Base-by-base conservation (phyloP, 2,113 vertebrate genomes). In the Seriola rivoliana region DNA sequence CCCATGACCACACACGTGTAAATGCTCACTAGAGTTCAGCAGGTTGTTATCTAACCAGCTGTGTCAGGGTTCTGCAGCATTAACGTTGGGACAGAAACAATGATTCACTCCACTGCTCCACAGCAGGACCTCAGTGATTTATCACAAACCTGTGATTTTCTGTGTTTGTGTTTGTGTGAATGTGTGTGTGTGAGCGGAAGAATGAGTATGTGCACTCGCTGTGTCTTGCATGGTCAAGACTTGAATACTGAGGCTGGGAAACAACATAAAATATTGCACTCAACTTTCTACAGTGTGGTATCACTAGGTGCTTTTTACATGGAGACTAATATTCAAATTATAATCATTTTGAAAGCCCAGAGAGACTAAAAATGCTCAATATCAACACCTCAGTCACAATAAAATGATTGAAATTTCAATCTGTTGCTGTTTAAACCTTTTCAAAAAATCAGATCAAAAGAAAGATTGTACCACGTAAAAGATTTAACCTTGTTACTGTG, bases 81-180 rank as follows among this genome's bases (percentile, higher is more conserved):
- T 85, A 84, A 69, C 11, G 34, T 54, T 14, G 12, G 54, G 50
- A 73, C 59, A 71, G 57, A 87, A 82, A 86, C 79, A 78, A 76
- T 71, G 44, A 85, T 79, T 91, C 65, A 74, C 77, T 80, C 64
- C 19, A 9, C 59, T 62, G 80, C 80, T 75, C 34, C 60, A 44
- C 75, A 72, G 78, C 59, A 68, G 64, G 67, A 67, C 77, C 50
- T 36, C 72, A 9, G 54, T 75, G 54, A 89, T 85, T 75, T 75
- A 86, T 78, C 71, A 59, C 40, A 55, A 3, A 64, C 34, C 63
- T 71, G 42, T 59, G 25, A 70, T 67, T 80, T 65, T 50, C 67
- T 78, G 58, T 62, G 25, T 50, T n/a, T 80, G n/a, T 67, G 70
- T 21, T 21, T 5, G n/a, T 36, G 32, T 55, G 46, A 16, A 2